phyloP scores from a whole-genome alignment of 2,113 vertebrate genomes.

The Alexandromys fortis region DNA sequence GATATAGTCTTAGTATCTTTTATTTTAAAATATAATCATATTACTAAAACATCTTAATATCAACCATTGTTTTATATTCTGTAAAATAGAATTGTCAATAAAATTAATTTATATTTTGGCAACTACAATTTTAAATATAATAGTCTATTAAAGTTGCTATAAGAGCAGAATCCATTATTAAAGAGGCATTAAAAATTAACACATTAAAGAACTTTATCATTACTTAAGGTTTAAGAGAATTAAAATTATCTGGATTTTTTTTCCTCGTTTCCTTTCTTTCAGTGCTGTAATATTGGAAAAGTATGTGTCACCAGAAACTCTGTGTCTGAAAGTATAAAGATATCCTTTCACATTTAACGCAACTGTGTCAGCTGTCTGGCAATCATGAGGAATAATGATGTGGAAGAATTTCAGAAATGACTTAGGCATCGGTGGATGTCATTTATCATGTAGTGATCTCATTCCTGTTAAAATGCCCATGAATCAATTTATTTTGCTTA shows the following conservation, averaged over 20 bases:
- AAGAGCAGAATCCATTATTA: not conserved
- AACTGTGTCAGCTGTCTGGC: conserved; percentile 60
- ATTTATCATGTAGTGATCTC: conserved; percentile 29
- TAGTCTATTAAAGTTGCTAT: not conserved
- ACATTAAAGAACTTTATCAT: not conserved
- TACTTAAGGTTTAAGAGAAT: not conserved
- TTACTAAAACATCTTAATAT: not conserved
- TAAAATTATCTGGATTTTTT: not conserved
- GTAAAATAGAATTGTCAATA: not conserved
- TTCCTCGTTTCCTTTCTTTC: not conserved
- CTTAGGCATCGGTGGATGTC: not conserved
- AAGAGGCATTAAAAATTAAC: not conserved
- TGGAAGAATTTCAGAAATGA: conserved; percentile 35
- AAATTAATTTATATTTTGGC: not conserved
- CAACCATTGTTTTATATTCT: not conserved
- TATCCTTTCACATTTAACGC: conserved; percentile 14
- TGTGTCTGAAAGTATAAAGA: conserved; percentile 3
- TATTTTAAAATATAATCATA: not conserved
- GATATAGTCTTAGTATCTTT: not conserved
- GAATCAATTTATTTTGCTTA: conserved; percentile 40
- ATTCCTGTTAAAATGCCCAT: conserved; percentile 36
- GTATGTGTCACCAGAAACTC: not conserved
- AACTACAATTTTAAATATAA: not conserved
- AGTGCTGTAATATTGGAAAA: too few relatives aligned
- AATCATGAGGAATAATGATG: conserved; percentile 47